Evolutionary conservation across 30 jellyfish, hydroid and myxozoan species (phyloP).

Genomic region (Morbakka virulenta): DNA sequence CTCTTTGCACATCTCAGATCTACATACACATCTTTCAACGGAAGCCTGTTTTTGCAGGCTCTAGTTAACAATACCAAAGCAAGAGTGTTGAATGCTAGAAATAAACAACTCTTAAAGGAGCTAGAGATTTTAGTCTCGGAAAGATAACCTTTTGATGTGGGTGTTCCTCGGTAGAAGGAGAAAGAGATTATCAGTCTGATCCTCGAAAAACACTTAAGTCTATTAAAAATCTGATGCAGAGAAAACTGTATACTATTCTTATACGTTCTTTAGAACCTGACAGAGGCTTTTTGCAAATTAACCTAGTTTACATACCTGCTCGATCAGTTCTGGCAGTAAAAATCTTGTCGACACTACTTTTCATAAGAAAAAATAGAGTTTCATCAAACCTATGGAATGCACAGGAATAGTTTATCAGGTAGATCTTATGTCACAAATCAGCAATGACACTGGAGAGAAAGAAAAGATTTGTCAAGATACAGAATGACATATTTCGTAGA

Average conservation of each 20-base stretch:
- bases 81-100: too few species aligned
- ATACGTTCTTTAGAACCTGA: constrained; percentile 31
- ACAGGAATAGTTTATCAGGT: too few species aligned
- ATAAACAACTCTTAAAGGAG: too few species aligned
- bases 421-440: too few species aligned
- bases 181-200: constrained; percentile 24
- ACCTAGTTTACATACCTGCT: constrained; percentile 13
- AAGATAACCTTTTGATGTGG: too few species aligned
- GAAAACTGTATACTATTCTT: constrained; percentile 1
- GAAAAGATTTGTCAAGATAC: too few species aligned
- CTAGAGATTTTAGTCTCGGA: too few species aligned
- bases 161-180: too few species aligned
- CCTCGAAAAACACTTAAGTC: constrained; percentile 20
- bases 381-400: constrained; percentile 22
- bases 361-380: constrained; percentile 3
- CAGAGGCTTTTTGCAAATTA: constrained; percentile 51
- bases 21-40: constrained; percentile 20
- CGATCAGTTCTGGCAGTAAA: constrained; percentile 14
- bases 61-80: constrained; percentile 33
- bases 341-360: constrained; percentile 5
- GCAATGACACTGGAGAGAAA: too few species aligned
- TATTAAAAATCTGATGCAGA: not conserved
- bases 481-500: too few species aligned
- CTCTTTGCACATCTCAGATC: too few species aligned
- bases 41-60: constrained; percentile 26